Conservation (phyloP, 2,113 vertebrate genomes). For the Trinectes maculatus region DNA sequence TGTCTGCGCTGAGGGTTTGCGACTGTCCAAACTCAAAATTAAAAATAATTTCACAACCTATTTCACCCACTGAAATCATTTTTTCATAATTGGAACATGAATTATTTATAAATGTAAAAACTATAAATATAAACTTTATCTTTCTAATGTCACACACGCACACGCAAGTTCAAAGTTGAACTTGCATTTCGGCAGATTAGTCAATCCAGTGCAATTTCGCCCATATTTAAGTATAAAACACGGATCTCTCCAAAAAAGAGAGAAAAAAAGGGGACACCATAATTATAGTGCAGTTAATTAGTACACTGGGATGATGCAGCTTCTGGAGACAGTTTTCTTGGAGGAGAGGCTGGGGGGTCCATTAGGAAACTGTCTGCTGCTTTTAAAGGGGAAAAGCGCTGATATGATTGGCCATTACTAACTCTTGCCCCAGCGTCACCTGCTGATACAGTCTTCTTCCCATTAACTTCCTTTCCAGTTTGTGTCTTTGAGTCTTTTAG, state of each 20-base stretch:
- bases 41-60: constrained; percentile 68
- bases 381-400: background rate
- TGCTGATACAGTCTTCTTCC: constrained; percentile 4
- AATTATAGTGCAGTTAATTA: no score
- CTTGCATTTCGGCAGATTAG: constrained; percentile 12
- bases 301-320: background rate
- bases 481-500: background rate
- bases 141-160: background rate
- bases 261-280: background rate
- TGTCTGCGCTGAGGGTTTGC: constrained; percentile 62
- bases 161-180: background rate
- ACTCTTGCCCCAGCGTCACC: background rate
- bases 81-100: constrained; percentile 44
- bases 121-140: background rate
- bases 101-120: constrained; percentile 38
- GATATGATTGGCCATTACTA: background rate
- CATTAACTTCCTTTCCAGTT: background rate
- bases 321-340: background rate
- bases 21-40: constrained; percentile 72
- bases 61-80: constrained; percentile 71
- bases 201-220: no score
- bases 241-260: no score
- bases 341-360: background rate
- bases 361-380: constrained; percentile 3
- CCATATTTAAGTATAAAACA: no score